Percentiles rank a stretch among this genome's conserved stretches.
Conservation (phyloP, 2,888 invertebrate species). For the Eremobia ochroleuca region DNA sequence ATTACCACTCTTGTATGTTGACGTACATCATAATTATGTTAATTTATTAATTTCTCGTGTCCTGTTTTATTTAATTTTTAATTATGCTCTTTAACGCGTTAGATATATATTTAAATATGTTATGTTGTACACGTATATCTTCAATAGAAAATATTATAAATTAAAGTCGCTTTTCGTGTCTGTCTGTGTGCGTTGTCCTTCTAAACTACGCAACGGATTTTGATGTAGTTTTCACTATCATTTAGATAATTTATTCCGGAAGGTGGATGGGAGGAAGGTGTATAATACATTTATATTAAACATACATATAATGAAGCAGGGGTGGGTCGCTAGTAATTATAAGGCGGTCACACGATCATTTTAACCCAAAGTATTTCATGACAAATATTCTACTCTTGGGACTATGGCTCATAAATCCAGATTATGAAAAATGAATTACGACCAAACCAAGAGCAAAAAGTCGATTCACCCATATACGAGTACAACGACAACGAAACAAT, state of each 20-base stretch:
- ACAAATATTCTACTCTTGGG: not conserved
- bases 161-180: not conserved
- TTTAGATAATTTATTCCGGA: not conserved
- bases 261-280: not conserved
- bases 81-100: not conserved
- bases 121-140: not conserved
- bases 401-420: not conserved
- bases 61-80: not conserved
- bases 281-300: not conserved
- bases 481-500: constrained; percentile 17
- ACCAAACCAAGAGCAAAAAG: constrained; percentile 3
- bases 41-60: not conserved
- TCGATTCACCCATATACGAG: constrained; percentile 8
- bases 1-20: not conserved
- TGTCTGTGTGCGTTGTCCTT: not conserved
- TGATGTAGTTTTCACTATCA: not conserved
- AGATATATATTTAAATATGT: not conserved
- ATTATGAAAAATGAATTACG: not conserved
- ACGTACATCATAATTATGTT: not conserved
- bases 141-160: not conserved
- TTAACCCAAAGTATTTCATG: not conserved
- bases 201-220: not conserved
- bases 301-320: not conserved
- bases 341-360: no score
- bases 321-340: not conserved